phyloP scores from a whole-genome alignment of 1,140 invertebrate genomes.

The Ceratitis capitata region DNA sequence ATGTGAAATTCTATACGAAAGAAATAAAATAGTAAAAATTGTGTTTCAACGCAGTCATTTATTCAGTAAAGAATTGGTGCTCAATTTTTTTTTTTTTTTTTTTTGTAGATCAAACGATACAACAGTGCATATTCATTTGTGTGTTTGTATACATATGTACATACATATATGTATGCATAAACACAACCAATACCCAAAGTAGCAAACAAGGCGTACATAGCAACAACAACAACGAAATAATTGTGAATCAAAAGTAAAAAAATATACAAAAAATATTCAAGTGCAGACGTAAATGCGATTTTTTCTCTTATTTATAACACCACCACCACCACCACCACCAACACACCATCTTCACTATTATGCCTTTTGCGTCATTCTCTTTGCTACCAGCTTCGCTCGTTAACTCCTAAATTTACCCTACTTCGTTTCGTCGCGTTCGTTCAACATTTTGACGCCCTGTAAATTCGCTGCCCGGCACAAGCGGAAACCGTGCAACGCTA shows the following conservation, averaged over 20 bases:
- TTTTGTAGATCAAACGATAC: too few relatives aligned
- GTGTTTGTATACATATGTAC: neutral
- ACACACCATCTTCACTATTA: too few relatives aligned
- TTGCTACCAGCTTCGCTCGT: neutral
- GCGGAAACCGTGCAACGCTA: neutral
- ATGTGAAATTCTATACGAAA: too few relatives aligned
- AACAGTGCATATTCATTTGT: neutral
- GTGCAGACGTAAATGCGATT: conserved; percentile 28
- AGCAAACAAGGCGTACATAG: neutral
- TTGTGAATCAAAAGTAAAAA: neutral
- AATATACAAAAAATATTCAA: conserved; percentile 12
- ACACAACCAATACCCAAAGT: neutral
- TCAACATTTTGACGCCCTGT: neutral
- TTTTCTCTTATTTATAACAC: neutral
- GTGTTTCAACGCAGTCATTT: too few relatives aligned
- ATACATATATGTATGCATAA: neutral
- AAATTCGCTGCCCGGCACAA: conserved; percentile 14
- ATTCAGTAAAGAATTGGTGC: too few relatives aligned
- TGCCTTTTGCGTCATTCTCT: conserved; percentile 8
- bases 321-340: too few relatives aligned
- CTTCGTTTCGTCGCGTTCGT: neutral
- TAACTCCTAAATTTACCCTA: conserved; percentile 2
- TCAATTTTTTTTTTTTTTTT: too few relatives aligned
- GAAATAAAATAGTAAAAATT: too few relatives aligned
- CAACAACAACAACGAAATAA: neutral